Percentiles rank a stretch among this genome's conserved stretches.
Evolutionary conservation across 2,113 vertebrate genomes (phyloP).

Genomic region (Poeciliopsis occidentalis): DNA sequence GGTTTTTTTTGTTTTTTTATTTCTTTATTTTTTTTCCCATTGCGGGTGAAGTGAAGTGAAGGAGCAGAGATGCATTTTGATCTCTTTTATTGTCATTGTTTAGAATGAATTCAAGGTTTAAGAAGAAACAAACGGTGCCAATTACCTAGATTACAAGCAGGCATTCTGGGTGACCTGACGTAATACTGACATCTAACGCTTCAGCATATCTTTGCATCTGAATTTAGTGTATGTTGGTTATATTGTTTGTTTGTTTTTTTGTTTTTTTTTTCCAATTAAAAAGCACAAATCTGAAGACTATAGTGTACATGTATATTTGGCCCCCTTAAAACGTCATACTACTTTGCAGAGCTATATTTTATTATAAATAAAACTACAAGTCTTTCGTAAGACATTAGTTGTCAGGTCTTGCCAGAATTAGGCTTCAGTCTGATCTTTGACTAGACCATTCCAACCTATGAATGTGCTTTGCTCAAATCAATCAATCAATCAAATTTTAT

Average conservation of each 20-base stretch:
- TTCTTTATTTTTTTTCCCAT: not conserved
- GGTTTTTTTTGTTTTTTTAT: not conserved
- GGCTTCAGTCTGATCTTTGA: not conserved
- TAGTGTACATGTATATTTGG: too few species aligned
- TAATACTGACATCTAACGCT: constrained; percentile 53
- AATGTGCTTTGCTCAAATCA: not conserved
- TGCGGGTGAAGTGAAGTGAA: not conserved
- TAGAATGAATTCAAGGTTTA: constrained; percentile 48
- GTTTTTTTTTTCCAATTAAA: constrained; percentile 15
- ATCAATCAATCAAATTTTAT: too few species aligned
- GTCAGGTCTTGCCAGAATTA: not conserved
- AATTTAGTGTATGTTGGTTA: constrained; percentile 12
- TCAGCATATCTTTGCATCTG: constrained; percentile 45
- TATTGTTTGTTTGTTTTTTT: constrained; percentile 23
- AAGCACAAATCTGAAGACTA: not conserved
- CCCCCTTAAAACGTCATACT: too few species aligned
- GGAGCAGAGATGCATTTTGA: not conserved
- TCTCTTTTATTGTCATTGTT: constrained; percentile 48
- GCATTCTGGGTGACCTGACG: constrained; percentile 48
- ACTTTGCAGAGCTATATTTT: too few species aligned
- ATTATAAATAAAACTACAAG: too few species aligned
- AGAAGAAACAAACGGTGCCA: constrained; percentile 63
- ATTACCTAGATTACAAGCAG: constrained; percentile 52
- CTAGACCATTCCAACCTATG: not conserved
- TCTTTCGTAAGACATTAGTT: not conserved